phyloP scores from a whole-genome alignment of 2,888 invertebrate genomes.

The Diaphora mendica region DNA sequence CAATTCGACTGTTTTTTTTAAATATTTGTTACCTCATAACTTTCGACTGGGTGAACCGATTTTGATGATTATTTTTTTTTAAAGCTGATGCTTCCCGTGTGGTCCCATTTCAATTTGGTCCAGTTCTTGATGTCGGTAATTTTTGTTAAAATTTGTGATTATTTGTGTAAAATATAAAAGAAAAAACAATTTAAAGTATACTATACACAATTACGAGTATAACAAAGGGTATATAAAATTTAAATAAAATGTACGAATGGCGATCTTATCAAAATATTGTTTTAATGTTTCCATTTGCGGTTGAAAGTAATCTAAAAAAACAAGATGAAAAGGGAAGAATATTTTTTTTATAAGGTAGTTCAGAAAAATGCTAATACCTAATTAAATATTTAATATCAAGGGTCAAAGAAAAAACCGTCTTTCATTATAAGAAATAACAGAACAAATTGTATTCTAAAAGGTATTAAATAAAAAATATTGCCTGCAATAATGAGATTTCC shows the following conservation, averaged over 20 bases:
- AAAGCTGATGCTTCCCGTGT: too few relatives aligned
- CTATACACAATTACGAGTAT: too few relatives aligned
- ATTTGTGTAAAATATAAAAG: too few relatives aligned
- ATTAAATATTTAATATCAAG: constrained; percentile 11
- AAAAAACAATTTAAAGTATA: too few relatives aligned
- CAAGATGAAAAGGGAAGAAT: background rate
- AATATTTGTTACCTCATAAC: too few relatives aligned
- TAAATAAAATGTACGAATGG: background rate
- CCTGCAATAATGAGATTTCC: constrained; percentile 24
- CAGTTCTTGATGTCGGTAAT: too few relatives aligned
- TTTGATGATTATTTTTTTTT: too few relatives aligned
- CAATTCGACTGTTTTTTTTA: too few relatives aligned
- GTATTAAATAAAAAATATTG: constrained; percentile 28
- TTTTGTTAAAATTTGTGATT: too few relatives aligned
- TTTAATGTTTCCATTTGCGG: background rate
- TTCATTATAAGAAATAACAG: constrained; percentile 7
- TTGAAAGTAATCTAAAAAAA: background rate
- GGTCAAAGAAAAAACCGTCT: constrained; percentile 13
- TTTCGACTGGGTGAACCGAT: too few relatives aligned
- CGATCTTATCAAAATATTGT: background rate
- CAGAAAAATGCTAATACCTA: background rate
- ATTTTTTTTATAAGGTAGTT: background rate
- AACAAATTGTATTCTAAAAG: constrained; percentile 4
- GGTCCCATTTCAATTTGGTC: too few relatives aligned
- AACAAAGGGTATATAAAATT: background rate